phyloP scores from a whole-genome alignment of 2,113 vertebrate species.

The Pachycephala philippinensis region DNA sequence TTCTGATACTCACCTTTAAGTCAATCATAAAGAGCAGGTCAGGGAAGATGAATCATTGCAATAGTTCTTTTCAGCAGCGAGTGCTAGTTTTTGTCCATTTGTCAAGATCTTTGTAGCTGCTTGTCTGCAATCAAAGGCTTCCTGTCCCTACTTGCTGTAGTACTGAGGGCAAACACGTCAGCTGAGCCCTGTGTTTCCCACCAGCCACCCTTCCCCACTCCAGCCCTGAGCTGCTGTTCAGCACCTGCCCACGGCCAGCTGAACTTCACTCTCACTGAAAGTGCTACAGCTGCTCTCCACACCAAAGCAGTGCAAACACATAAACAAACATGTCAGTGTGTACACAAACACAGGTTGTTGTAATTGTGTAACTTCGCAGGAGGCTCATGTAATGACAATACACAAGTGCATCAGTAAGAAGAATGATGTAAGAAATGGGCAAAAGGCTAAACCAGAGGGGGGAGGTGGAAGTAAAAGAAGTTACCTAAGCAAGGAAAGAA shows the following conservation, averaged over 20 bases:
- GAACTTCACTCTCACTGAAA: neutral
- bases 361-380: neutral
- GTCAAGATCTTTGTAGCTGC: neutral
- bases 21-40: neutral
- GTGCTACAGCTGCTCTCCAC: neutral
- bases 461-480: neutral
- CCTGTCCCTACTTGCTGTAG: neutral
- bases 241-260: neutral
- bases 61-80: neutral
- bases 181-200: neutral
- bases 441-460: neutral
- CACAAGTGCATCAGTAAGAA: neutral
- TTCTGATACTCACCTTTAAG: neutral
- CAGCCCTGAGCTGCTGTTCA: neutral
- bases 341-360: neutral
- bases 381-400: neutral
- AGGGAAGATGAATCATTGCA: neutral
- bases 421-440: neutral
- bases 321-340: neutral
- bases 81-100: neutral
- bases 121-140: neutral
- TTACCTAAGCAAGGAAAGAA: neutral
- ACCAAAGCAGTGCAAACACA: neutral
- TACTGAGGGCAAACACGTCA: neutral
- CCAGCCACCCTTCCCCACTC: neutral